Base-by-base conservation (phyloP, 2,888 invertebrate species). In the Osedax frankpressi region DNA sequence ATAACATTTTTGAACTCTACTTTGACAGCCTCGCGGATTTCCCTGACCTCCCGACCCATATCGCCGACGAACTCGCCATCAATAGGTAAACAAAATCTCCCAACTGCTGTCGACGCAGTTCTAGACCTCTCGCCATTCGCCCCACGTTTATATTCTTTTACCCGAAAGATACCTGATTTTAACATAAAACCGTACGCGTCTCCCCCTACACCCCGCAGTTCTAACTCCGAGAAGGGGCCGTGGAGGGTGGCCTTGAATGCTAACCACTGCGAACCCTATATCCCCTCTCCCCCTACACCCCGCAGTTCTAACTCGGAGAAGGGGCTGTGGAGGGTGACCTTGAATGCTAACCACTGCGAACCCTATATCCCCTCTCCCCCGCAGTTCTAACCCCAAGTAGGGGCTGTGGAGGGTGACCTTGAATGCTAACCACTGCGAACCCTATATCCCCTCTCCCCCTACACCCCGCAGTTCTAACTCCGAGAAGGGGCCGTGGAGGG, bases 331-430 rank as follows among this genome's bases (percentile, higher is more conserved):
- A n/a, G n/a, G n/a, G n/a, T n/a, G n/a, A n/a, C n/a, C n/a, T n/a
- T n/a, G n/a, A n/a, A n/a, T n/a, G n/a, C n/a, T n/a, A n/a, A n/a
- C n/a, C n/a, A n/a, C n/a, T n/a, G n/a, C n/a, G n/a, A n/a, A n/a
- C n/a, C n/a, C n/a, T n/a, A n/a, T n/a, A n/a, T 19, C 44, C 44
- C 44, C 11, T n/a, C n/a, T n/a, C n/a, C n/a, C n/a, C n/a, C n/a
- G n/a, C n/a, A n/a, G 84, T 44, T 75, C 78, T 24, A 87, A 89
- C 73, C 87, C 86, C 0, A 80, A 84, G 0, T 86, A 88, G 78
- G 94, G 93, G 0, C 94, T 94, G 0, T 94, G 94, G 94, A 89
- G 87, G 77, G 86, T 92, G 0, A 90, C 89, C 0, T 85, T 93
- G n/a, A 88, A 91, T 73, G 89, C 90, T 0, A 87, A 89, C 76